phyloP scores from a whole-genome alignment of 2,797 vertebrate species.

The Sebastes itinus region DNA sequence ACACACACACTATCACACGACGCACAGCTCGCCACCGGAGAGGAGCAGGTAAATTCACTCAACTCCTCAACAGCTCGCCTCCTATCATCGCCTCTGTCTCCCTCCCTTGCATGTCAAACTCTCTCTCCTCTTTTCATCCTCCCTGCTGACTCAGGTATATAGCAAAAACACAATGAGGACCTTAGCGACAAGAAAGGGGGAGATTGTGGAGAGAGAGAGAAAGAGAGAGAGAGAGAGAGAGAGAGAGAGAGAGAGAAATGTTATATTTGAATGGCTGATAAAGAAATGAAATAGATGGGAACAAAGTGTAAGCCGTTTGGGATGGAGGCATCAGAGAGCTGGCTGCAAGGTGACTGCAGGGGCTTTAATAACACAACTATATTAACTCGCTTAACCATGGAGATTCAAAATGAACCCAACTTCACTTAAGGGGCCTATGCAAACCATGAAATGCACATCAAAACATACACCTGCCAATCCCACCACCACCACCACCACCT shows the following conservation, averaged over 20 bases:
- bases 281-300: constrained; percentile 68
- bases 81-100: constrained; percentile 67
- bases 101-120: constrained; percentile 62
- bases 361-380: constrained; percentile 74
- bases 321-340: constrained; percentile 46
- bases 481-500: constrained; percentile 47
- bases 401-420: constrained; percentile 68
- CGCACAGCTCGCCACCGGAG: constrained; percentile 54
- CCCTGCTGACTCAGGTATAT: constrained; percentile 81
- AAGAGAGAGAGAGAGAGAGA: constrained; percentile 14
- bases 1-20: constrained; percentile 14
- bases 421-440: constrained; percentile 62
- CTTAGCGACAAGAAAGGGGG: constrained; percentile 68
- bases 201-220: constrained; percentile 50
- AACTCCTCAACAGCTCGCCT: constrained; percentile 52
- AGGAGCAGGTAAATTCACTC: constrained; percentile 76
- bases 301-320: constrained; percentile 61
- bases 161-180: constrained; percentile 74
- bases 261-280: constrained; percentile 75
- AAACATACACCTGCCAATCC: constrained; percentile 72
- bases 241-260: constrained; percentile 41
- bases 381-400: constrained; percentile 78
- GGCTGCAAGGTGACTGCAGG: constrained; percentile 68
- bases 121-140: constrained; percentile 70
- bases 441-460: constrained; percentile 76